These are phyloP conservation scores for Antennarius striatus DNA, from an alignment of 2,113 vertebrate species.

Conservation along the genomic window DNA sequence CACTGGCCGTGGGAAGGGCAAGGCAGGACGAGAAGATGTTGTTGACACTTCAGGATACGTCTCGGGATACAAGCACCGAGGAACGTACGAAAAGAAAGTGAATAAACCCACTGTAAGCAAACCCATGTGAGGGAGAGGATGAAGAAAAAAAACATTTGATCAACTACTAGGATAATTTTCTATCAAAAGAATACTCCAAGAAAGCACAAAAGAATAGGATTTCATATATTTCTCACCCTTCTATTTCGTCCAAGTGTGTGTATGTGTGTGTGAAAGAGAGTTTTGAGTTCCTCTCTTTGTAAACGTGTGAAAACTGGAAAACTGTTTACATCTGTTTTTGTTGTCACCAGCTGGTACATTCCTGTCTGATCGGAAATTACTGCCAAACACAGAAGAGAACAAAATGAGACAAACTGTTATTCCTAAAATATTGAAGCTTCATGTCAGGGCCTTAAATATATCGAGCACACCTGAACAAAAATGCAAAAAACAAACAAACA, in stretches of 20 bases:
- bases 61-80: conserved; percentile 93
- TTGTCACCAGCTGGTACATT: conserved; percentile 80
- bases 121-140: conserved; percentile 67
- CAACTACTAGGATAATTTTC: conserved; percentile 64
- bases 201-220: conserved; percentile 76
- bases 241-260: conserved; percentile 44
- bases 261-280: conserved; percentile 42
- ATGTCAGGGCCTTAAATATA: conserved; percentile 61
- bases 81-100: conserved; percentile 94
- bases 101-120: conserved; percentile 74
- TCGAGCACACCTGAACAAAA: conserved; percentile 62
- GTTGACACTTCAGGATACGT: conserved; percentile 93
- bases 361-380: conserved; percentile 70
- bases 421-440: conserved; percentile 46
- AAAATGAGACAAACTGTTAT: conserved; percentile 45
- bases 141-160: conserved; percentile 53
- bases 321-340: conserved; percentile 81
- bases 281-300: conserved; percentile 69
- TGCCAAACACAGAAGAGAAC: conserved; percentile 66
- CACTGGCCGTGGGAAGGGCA: conserved; percentile 91
- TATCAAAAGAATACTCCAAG: conserved; percentile 59
- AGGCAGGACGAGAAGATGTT: conserved; percentile 91
- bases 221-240: conserved; percentile 67
- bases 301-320: conserved; percentile 81
- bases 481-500: conserved; percentile 65